Conservation (phyloP, 1,140 invertebrate genomes). For the Asobara japonica region DNA sequence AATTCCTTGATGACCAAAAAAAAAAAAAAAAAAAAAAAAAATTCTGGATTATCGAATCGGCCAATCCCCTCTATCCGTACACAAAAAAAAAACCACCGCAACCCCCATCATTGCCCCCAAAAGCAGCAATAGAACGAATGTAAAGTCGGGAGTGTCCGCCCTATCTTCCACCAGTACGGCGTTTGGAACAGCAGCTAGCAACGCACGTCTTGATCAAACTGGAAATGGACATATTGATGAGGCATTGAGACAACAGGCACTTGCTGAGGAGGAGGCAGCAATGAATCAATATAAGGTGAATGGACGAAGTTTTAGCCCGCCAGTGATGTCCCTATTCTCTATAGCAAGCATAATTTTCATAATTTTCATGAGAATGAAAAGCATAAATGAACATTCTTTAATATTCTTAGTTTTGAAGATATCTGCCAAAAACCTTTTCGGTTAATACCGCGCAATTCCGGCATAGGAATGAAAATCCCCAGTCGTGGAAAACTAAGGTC, state of each 20-base stretch:
- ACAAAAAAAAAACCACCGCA: slow-evolving; percentile 47
- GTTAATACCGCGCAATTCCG: too few relatives aligned
- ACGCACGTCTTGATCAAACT: slow-evolving; percentile 74
- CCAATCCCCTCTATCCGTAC: slow-evolving; percentile 34
- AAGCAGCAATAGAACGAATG: slow-evolving; percentile 84
- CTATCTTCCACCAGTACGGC: slow-evolving; percentile 88
- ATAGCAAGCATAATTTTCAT: too few relatives aligned
- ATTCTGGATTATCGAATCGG: slow-evolving; percentile 25
- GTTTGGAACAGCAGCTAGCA: slow-evolving; percentile 83
- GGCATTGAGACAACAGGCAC: slow-evolving; percentile 82
- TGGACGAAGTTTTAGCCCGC: slow-evolving; percentile 23
- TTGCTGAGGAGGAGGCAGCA: slow-evolving; percentile 94
- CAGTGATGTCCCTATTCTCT: background rate
- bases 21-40: slow-evolving; percentile 20
- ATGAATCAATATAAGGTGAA: slow-evolving; percentile 94
- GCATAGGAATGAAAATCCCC: too few relatives aligned
- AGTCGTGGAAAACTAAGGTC: too few relatives aligned
- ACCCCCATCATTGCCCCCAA: slow-evolving; percentile 57
- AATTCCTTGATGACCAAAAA: slow-evolving; percentile 40
- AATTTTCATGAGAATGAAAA: too few relatives aligned
- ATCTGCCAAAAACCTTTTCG: too few relatives aligned
- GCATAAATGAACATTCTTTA: too few relatives aligned
- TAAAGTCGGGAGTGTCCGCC: slow-evolving; percentile 88
- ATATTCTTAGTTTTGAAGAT: too few relatives aligned
- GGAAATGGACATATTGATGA: slow-evolving; percentile 85